phyloP scores from a whole-genome alignment of 2,113 vertebrate species.

The Megaptera novaeangliae region DNA sequence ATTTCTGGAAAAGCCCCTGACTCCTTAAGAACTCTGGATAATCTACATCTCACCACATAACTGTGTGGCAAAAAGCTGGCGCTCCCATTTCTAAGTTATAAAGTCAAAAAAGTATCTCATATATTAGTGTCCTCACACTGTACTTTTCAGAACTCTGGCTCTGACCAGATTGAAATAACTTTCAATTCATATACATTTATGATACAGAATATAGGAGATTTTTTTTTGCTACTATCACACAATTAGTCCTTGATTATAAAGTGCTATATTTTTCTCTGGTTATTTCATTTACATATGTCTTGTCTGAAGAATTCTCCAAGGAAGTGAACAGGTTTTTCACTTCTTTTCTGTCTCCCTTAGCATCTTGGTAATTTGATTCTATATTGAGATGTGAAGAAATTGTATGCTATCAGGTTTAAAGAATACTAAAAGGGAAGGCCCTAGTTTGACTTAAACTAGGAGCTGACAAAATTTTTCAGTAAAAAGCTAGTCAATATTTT shows the following conservation, averaged over 20 bases:
- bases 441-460: not conserved
- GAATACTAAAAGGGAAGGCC: not conserved
- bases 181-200: not conserved
- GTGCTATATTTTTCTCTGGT: not conserved
- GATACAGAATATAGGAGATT: not conserved
- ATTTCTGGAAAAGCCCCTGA: not conserved
- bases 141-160: not conserved
- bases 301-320: not conserved
- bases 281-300: not conserved
- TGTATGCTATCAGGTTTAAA: not conserved
- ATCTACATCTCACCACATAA: not conserved
- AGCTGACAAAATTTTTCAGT: not conserved
- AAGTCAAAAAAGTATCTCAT: not conserved
- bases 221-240: not conserved
- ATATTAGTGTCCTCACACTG: not conserved
- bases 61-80: not conserved
- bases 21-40: not conserved
- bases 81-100: not conserved
- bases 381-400: not conserved
- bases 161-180: not conserved
- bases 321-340: not conserved
- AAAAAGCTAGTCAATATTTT: not conserved
- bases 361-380: not conserved
- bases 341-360: constrained; percentile 2
- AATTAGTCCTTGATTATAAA: not conserved